phyloP scores from a whole-genome alignment of 2,113 vertebrate genomes.

The Amblyornis subalaris region DNA sequence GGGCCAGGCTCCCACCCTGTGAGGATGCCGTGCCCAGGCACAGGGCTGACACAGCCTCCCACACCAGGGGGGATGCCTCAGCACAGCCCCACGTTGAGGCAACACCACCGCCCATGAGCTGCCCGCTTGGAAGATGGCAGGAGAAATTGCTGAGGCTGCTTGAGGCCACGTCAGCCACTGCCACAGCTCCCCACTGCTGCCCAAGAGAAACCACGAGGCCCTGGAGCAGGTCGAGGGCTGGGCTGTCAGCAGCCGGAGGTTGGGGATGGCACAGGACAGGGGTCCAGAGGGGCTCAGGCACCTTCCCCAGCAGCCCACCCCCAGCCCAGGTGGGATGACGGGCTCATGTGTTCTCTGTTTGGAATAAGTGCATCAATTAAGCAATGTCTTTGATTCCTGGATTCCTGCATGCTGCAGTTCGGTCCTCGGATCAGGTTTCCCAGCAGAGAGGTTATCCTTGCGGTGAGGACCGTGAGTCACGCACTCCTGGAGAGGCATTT shows the following conservation, averaged over 20 bases:
- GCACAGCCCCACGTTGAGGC: background rate
- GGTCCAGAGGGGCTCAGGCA: background rate
- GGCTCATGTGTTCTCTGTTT: background rate
- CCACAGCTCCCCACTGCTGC: background rate
- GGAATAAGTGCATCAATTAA: background rate
- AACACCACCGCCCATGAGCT: background rate
- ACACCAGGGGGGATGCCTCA: background rate
- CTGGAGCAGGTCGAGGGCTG: background rate
- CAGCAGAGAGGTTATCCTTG: slow-evolving; percentile 44
- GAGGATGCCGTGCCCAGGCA: background rate
- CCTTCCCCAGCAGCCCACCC: background rate
- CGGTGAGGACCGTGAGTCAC: slow-evolving; percentile 40
- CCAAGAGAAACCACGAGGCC: background rate
- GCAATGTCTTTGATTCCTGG: background rate
- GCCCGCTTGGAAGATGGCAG: background rate
- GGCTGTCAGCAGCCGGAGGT: background rate
- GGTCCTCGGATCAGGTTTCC: background rate
- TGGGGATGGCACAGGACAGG: background rate
- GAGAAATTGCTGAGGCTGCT: slow-evolving; percentile 16
- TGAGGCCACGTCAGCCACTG: background rate
- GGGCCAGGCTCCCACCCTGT: background rate
- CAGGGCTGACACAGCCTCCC: background rate
- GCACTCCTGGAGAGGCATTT: slow-evolving; percentile 20
- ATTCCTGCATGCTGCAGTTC: background rate
- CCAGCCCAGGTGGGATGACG: background rate